phyloP scores from a whole-genome alignment of 1,140 invertebrate genomes.

The Plectrocnemia conspersa region DNA sequence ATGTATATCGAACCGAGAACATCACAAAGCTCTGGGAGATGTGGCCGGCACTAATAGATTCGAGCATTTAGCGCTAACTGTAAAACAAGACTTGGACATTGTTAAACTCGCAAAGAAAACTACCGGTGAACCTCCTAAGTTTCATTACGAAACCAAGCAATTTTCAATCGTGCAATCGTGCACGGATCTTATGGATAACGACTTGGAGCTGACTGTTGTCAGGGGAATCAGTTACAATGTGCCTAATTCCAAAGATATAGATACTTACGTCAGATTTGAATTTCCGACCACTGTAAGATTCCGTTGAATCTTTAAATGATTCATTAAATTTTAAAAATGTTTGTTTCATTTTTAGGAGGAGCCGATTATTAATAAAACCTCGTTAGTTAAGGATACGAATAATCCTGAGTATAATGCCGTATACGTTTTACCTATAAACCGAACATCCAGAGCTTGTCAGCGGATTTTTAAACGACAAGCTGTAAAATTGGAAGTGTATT shows the following conservation, averaged over 20 bases:
- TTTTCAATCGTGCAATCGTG: conserved; percentile 91
- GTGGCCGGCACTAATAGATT: conserved; percentile 84
- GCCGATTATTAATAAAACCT: conserved; percentile 56
- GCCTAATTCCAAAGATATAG: conserved; percentile 79
- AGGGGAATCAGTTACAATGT: conserved; percentile 86
- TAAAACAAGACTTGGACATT: conserved; percentile 86
- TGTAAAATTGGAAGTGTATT: conserved; percentile 87
- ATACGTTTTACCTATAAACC: conserved; percentile 73
- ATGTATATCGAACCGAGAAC: conserved; percentile 80
- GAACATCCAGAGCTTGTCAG: conserved; percentile 72
- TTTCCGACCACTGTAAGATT: conserved; percentile 80
- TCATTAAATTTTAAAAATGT: conserved; percentile 22
- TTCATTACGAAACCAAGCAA: conserved; percentile 87
- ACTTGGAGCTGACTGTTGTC: conserved; percentile 81
- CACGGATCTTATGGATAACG: conserved; percentile 87
- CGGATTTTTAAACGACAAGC: conserved; percentile 82
- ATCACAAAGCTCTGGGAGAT: conserved; percentile 91
- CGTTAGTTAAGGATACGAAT: conserved; percentile 75
- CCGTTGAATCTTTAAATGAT: conserved; percentile 3
- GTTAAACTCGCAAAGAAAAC: conserved; percentile 66
- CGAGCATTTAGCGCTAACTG: conserved; percentile 77
- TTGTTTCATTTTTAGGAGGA: no score
- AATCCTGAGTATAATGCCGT: conserved; percentile 85
- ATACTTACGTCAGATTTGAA: conserved; percentile 92
- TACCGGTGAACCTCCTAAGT: conserved; percentile 67